Percentiles rank a stretch among this genome's conserved stretches.
Conservation (phyloP, 2,888 invertebrate species). For the Yponomeuta malinellus region DNA sequence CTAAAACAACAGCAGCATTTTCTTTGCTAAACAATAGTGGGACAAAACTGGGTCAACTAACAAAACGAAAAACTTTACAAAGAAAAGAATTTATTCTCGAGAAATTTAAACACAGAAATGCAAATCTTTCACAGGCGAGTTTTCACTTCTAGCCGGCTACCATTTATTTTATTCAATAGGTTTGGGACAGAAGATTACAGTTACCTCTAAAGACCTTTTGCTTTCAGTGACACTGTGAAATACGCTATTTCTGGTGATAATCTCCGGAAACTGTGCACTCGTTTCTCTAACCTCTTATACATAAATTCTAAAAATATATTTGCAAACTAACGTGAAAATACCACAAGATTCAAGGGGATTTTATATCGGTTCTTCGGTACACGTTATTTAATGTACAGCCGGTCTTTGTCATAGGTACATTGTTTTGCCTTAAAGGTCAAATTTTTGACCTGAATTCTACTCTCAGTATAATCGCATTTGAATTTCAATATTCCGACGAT, state of each 20-base stretch:
- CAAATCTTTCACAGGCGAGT: background rate
- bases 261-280: too few relatives aligned
- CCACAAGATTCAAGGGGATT: background rate
- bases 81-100: conserved; percentile 2
- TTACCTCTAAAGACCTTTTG: too few relatives aligned
- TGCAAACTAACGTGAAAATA: too few relatives aligned
- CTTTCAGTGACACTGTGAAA: too few relatives aligned
- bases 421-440: background rate
- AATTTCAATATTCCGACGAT: background rate
- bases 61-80: background rate
- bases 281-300: too few relatives aligned
- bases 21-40: background rate
- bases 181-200: too few relatives aligned
- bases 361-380: background rate
- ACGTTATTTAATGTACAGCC: background rate
- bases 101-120: background rate
- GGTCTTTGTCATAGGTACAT: background rate
- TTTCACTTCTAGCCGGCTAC: background rate
- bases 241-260: too few relatives aligned
- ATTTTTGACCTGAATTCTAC: background rate
- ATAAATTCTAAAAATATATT: too few relatives aligned
- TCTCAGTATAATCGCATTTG: background rate
- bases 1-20: background rate
- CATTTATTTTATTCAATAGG: too few relatives aligned
- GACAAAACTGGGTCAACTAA: conserved; percentile 3